These are phyloP conservation scores for Pavo muticus DNA, from an alignment of 2,113 vertebrate species.

Conservation along the genomic window DNA sequence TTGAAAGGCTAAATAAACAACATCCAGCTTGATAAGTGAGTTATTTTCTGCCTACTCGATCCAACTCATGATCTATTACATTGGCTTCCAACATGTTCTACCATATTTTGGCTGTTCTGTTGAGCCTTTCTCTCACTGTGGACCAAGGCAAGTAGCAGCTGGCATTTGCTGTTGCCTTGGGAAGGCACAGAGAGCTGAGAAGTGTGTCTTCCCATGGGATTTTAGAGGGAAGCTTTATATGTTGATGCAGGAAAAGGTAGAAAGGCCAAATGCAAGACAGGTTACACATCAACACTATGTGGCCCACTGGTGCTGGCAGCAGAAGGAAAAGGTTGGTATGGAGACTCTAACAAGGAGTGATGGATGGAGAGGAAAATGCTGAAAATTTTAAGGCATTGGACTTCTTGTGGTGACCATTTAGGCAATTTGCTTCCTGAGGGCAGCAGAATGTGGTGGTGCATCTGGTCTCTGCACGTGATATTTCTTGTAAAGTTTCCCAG, in stretches of 20 bases:
- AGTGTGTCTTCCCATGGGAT: accelerated
- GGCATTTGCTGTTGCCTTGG: accelerated
- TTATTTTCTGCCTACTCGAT: not conserved
- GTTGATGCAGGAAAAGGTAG: not conserved
- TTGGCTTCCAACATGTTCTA: not conserved
- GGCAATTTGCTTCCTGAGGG: not conserved
- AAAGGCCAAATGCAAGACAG: not conserved
- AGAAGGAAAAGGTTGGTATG: not conserved
- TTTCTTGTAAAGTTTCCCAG: not conserved
- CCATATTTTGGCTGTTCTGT: not conserved
- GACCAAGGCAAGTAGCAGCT: not conserved
- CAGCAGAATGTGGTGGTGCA: not conserved
- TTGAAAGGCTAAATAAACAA: not conserved
- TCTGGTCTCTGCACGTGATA: not conserved
- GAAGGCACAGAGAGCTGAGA: not conserved
- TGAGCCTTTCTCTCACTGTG: accelerated
- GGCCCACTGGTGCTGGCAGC: not conserved
- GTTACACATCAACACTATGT: accelerated
- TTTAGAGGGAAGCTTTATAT: not conserved
- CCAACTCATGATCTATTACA: not conserved
- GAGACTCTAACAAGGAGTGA: not conserved
- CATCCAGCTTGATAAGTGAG: not conserved
- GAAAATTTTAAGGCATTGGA: not conserved
- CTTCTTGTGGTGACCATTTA: not conserved
- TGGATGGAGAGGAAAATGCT: not conserved